Conservation (phyloP, 2,113 vertebrate species). For the Phalacrocorax brasilianus region DNA sequence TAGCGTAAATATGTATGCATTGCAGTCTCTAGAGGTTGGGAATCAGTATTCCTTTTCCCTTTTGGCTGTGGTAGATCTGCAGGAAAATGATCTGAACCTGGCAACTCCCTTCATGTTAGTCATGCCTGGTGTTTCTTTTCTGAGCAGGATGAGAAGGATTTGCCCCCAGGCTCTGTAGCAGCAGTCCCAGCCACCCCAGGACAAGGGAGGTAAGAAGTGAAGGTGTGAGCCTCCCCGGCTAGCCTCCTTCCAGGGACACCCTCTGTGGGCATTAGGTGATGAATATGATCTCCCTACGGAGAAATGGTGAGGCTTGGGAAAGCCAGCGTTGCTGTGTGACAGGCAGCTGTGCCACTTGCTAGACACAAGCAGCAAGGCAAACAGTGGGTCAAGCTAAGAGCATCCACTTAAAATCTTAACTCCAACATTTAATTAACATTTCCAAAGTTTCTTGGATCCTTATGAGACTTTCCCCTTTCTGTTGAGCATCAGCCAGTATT, state of each 20-base stretch:
- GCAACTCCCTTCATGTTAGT: not conserved
- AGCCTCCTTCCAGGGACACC: not conserved
- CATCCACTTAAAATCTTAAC: not conserved
- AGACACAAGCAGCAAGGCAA: not conserved
- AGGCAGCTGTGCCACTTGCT: not conserved
- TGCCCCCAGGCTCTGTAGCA: not conserved
- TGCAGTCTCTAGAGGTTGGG: not conserved
- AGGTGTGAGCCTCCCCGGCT: not conserved
- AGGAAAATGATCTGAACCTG: not conserved
- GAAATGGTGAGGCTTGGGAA: not conserved
- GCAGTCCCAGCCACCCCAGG: not conserved
- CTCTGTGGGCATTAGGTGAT: not conserved
- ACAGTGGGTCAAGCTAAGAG: not conserved
- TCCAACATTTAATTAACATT: slow-evolving; percentile 1
- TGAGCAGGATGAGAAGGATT: not conserved
- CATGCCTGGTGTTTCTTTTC: not conserved
- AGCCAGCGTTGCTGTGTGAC: not conserved
- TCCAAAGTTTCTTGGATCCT: not conserved
- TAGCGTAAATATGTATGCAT: not conserved
- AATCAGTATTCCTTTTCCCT: not conserved
- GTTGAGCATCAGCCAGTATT: not conserved
- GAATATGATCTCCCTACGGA: not conserved
- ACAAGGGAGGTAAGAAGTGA: fast-evolving
- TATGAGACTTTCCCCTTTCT: not conserved
- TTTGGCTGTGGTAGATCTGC: not conserved